Evolutionary conservation across 2,113 vertebrate genomes (phyloP).

Genomic region (Labrus mixtus): DNA sequence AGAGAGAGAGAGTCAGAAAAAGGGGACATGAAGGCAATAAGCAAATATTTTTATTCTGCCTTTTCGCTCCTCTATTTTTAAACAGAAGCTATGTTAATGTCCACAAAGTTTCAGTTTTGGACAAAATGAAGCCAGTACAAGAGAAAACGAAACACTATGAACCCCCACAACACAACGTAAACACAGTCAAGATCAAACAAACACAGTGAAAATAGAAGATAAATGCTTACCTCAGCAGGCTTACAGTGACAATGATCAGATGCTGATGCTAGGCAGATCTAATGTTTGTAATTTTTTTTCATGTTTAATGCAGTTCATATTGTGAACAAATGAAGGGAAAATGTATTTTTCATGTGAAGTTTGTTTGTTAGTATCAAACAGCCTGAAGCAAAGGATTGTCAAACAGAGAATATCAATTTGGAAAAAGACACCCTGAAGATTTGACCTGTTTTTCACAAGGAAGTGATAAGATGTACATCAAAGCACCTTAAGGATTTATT

Average conservation of each 20-base stretch:
- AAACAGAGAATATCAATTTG: too few relatives aligned
- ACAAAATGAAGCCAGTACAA: not conserved
- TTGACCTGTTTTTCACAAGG: too few relatives aligned
- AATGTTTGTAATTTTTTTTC: not conserved
- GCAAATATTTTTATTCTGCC: not conserved
- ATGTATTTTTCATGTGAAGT: too few relatives aligned
- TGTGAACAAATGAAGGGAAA: too few relatives aligned
- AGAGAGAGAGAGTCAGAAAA: not conserved
- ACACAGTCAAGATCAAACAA: not conserved
- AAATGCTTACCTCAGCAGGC: not conserved
- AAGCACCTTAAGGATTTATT: too few relatives aligned
- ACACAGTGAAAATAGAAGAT: not conserved
- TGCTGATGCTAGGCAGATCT: too few relatives aligned
- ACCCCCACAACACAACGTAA: not conserved
- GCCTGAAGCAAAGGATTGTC: too few relatives aligned
- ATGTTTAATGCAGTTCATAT: too few relatives aligned
- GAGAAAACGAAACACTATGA: not conserved
- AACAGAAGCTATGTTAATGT: not conserved
- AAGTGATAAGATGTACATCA: too few relatives aligned
- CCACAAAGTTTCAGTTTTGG: not conserved
- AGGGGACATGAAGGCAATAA: not conserved
- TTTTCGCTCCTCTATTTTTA: constrained; percentile 2
- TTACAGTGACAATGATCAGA: not conserved
- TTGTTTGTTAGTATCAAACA: too few relatives aligned
- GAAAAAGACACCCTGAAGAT: too few relatives aligned